Evolutionary conservation across 2,888 invertebrate species (phyloP), one percentile per base, ranked within the genome.

Genomic region (Nemoura dubitans): DNA sequence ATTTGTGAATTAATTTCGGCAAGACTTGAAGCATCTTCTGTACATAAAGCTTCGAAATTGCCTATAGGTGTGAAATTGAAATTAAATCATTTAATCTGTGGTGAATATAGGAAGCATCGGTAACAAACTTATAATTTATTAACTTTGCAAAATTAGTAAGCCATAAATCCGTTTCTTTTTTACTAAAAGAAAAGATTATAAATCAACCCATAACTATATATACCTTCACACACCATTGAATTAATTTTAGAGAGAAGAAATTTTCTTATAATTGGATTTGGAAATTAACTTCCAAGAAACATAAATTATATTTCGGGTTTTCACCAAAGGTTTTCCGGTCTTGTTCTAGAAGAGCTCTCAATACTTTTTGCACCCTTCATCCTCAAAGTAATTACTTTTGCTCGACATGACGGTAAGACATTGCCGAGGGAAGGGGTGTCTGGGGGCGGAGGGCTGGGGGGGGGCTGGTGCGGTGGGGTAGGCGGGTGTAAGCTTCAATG

Each of bases 361-460:
- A 78, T 78, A 78, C 78, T 78, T 78, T 78, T 78, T 78, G 78
- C 78, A 78, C 78, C 28, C 27, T 78, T 78, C 26, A 28, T 28
- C 78, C 78, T 26, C 28, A 78, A 78, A 78, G 78, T 78, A 78
- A 78, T 78, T 78, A 78, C 26, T 78, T 78, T 78, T 78, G 27
- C 78, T 78, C 78, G 78, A 78, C 78, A 78, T 78, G 78, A 78
- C 78, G 78, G 26, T 26, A 78, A 78, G 78, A 78, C 78, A 78
- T 26, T 28, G 28, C 78, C 10, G 78, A 25, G 27, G 21, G 76
- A 76, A 7, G 76, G 76, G 76, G 5, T 5, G 25, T 21, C n/a
- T n/a, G n/a, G n/a, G n/a, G n/a, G n/a, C n/a, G n/a, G n/a, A n/a
- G 26, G 26, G 76, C 6, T 26, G 5, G n/a, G 14, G 76, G 21